These are phyloP conservation scores for Menidia menidia DNA, from an alignment of 2,797 vertebrate genomes.

Conservation along the genomic window DNA sequence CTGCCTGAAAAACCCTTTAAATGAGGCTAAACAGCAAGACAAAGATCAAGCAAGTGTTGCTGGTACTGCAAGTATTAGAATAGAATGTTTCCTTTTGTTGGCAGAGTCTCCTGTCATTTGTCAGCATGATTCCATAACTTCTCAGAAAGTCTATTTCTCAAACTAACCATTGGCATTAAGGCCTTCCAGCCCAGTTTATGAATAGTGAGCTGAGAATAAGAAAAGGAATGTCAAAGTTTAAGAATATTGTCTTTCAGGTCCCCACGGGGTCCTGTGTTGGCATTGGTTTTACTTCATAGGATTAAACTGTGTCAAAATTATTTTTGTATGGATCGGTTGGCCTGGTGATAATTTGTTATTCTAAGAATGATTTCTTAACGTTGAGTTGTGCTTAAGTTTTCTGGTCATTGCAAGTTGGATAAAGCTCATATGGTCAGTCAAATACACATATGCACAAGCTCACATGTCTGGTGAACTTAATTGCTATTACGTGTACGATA, in stretches of 20 bases:
- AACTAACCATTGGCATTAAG: conserved; percentile 20
- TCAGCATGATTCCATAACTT: conserved; percentile 9
- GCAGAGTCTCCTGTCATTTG: conserved; percentile 12
- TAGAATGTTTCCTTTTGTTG: no score
- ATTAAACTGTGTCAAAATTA: conserved; percentile 47
- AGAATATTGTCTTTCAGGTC: conserved; percentile 55
- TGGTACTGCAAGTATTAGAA: not conserved
- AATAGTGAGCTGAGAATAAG: conserved; percentile 35
- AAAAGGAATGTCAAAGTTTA: conserved; percentile 28
- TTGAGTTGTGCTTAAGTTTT: conserved; percentile 9
- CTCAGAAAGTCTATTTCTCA: conserved; percentile 18
- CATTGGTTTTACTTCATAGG: conserved; percentile 33
- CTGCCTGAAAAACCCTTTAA: conserved; percentile 11
- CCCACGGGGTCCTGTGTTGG: conserved; percentile 9
- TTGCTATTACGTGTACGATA: conserved; percentile 16
- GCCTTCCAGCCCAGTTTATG: conserved; percentile 21
- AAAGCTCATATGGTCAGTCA: conserved; percentile 26
- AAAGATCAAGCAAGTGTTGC: not conserved
- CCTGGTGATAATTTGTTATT: conserved; percentile 38
- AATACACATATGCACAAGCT: conserved; percentile 17
- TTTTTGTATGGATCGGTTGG: conserved; percentile 38
- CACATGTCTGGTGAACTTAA: conserved; percentile 49
- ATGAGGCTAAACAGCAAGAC: not conserved
- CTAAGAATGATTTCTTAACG: conserved; percentile 23
- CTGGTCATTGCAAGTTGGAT: conserved; percentile 36